These are phyloP conservation scores for Chesias legatella DNA, from an alignment of 2,888 invertebrate genomes.

Conservation along the genomic window DNA sequence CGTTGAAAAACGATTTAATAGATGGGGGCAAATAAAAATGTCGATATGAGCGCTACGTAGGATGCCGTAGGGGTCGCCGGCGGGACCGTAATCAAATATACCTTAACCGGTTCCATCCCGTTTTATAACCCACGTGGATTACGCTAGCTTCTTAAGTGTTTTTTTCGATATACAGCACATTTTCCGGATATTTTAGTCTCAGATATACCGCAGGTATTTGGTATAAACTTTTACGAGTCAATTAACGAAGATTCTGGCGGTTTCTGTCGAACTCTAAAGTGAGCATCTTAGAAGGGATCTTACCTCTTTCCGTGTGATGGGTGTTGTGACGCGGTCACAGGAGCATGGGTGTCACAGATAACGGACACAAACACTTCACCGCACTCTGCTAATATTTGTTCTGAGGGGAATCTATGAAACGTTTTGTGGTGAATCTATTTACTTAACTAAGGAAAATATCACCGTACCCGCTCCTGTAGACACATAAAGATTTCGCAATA, in stretches of 20 bases:
- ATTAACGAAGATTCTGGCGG: constrained; percentile 16
- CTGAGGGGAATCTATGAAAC: constrained; percentile 14
- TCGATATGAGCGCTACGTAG: constrained; percentile 48
- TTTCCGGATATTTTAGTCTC: constrained; percentile 20
- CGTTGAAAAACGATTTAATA: constrained; percentile 67
- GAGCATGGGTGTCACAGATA: constrained; percentile 27
- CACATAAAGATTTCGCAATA: too few species aligned
- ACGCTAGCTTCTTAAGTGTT: constrained; percentile 53
- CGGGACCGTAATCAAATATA: constrained; percentile 70
- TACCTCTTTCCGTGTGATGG: constrained; percentile 9
- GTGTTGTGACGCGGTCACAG: constrained; percentile 16
- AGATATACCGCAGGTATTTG: constrained; percentile 17
- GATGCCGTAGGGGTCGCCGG: constrained; percentile 38
- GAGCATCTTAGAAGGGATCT: constrained; percentile 14
- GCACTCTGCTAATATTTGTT: constrained; percentile 24
- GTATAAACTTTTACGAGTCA: constrained; percentile 20
- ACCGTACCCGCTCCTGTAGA: neutral
- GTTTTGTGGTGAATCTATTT: constrained; percentile 21
- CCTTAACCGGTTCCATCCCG: constrained; percentile 56
- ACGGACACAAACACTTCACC: constrained; percentile 21
- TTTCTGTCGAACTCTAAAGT: constrained; percentile 11
- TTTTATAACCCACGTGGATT: constrained; percentile 53
- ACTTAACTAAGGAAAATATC: constrained; percentile 11
- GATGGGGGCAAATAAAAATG: constrained; percentile 61
- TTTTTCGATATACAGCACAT: constrained; percentile 31